Evolutionary conservation across 2,113 vertebrate genomes (phyloP), one percentile per base, ranked within the genome.

Genomic region (Melozone crissalis): DNA sequence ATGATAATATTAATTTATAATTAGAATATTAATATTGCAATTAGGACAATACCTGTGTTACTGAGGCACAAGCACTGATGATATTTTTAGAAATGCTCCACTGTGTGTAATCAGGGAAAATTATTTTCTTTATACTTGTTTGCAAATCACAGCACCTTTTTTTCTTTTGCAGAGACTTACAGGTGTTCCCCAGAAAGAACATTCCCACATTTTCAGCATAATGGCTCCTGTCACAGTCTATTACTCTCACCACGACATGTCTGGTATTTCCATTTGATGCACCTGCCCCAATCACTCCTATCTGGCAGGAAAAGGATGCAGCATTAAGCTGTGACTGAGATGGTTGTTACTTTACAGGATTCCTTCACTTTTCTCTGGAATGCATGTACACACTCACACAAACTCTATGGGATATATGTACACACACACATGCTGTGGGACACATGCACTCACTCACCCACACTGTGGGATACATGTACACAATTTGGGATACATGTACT

Each of bases 331-430:
- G 27, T 28, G 30, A 43, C 23, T 4, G 20, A 81, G 37, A 19
- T 0, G 0, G 8, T 1, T n/a, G 37, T 8, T 8, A 39, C 4
- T 3, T 28, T 18, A 16, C 33, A 63, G 44, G n/a, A 63, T 5
- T 8, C 23, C 13, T 71, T 81, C 18, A 4, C 11, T 8, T 71
- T 69, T 18, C 27, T 51, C 47, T 54, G 58, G 13, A 69, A 65
- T 16, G 11, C 30, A 54, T 20, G 11, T 20, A 30, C 52, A 8
- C 28, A 30, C 51, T 27, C 19, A 46, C 46, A 23, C 46, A 43
- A 43, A 55, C 44, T 20, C 21, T 47, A 11, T 23, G 12, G 22
- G 47, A 49, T 13, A 24, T 24, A 15, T 15, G 23, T 5, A 26
- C 49, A 51, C 49, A 49, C 7, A 44, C 44, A 44, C 44, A 10